Base-by-base conservation (phyloP, 2,888 invertebrate genomes). In the Esperia sulphurella region DNA sequence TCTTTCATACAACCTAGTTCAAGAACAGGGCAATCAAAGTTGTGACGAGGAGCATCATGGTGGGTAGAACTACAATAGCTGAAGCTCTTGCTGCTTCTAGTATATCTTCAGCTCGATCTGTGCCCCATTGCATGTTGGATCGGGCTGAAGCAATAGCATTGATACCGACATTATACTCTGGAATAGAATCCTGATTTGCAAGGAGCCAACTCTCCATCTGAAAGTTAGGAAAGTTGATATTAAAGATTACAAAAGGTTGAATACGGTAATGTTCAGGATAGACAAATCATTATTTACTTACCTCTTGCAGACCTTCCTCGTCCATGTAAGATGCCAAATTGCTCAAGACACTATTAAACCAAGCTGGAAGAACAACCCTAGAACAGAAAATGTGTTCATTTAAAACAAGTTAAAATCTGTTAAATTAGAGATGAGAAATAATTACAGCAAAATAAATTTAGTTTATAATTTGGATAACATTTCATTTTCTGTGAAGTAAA, bases 181-280 rank as follows among this genome's bases (percentile, higher is more conserved):
- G 83, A 33, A 84, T 57, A 0, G 55, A 39, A 1, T 46, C 54
- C 43, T 70, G 62, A 45, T 78, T 78, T 0, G 30, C 57, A 5
- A 46, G 51, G 0, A 89, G 69, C 89, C 89, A 88, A 35, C 62
- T 33, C 45, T 83, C 79, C 87, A 86, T 84, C 88, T 89, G 60
- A 10, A 65, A 67, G 50, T 35, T n/a, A 35, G n/a, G 31, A 31
- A 31, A 35, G 9, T n/a, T 35, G 3, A 35, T 10, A n/a, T 35
- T 21, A 8, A 8, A 14, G 28, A 14, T 12, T 21, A 40, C 8
- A 12, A 44, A 42, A 33, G n/a, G n/a, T n/a, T n/a, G 9, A 21
- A 21, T 21, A 21, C 3, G 3, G 21, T 3, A 21, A 21, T 21
- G 21, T 3, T 21, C 21, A 21, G 21, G 21, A 5, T 21, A 21